Evolutionary conservation across 2,888 invertebrate species (phyloP).

Genomic region (Drosophila percnosoma): DNA sequence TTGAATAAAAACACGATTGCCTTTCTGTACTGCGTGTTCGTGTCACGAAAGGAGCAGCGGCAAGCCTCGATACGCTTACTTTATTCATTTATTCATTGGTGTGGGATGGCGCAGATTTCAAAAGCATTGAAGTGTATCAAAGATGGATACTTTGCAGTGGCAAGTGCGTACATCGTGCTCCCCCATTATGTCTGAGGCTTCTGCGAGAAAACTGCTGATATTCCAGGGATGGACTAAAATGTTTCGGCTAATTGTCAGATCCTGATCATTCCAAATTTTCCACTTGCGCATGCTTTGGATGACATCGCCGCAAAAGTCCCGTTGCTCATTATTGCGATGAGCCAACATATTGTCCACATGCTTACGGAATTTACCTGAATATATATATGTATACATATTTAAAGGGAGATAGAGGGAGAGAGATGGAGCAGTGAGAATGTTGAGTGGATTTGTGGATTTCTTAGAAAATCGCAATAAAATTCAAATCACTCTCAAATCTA

Average conservation of each 20-base stretch:
- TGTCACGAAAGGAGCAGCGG: not conserved
- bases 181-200: constrained; percentile 2
- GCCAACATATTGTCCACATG: not conserved
- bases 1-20: not conserved
- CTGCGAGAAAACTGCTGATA: constrained; percentile 50
- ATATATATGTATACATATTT: not conserved
- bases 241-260: constrained; percentile 39
- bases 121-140: constrained; percentile 1
- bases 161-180: constrained; percentile 16
- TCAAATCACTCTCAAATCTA: too few species aligned
- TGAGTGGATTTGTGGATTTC: not conserved
- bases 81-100: not conserved
- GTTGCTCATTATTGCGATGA: not conserved
- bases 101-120: not conserved
- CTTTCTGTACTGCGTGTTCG: not conserved
- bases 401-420: not conserved
- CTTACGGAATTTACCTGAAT: constrained; percentile 25
- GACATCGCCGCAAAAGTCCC: constrained; percentile 68
- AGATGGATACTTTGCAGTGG: constrained; percentile 12
- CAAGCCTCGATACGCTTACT: not conserved
- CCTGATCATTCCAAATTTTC: constrained; percentile 60
- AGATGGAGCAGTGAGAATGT: not conserved
- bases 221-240: constrained; percentile 59
- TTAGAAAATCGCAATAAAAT: too few species aligned
- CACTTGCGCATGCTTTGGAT: constrained; percentile 77